Evolutionary conservation across 2,888 invertebrate species (phyloP).

Genomic region (Bruchidius siliquastri): DNA sequence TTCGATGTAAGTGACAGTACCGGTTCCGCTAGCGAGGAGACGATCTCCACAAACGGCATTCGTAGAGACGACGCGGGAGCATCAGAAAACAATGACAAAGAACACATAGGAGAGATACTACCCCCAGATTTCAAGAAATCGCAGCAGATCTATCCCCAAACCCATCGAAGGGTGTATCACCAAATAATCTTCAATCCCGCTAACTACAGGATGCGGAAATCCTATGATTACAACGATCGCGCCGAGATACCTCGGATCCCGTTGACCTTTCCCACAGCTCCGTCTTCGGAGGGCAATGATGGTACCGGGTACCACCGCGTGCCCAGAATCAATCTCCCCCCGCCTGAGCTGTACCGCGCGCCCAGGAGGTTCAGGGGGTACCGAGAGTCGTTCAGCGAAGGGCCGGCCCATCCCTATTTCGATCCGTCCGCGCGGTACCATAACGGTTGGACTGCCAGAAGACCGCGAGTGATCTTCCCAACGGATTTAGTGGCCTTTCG

Average conservation of each 20-base stretch:
- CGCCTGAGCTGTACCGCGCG: slow-evolving; percentile 24
- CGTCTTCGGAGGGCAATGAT: slow-evolving; percentile 8
- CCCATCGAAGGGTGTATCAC: slow-evolving; percentile 5
- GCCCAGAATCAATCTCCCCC: slow-evolving; percentile 21
- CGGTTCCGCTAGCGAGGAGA: background rate
- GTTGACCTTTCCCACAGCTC: slow-evolving; percentile 13
- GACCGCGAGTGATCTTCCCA: slow-evolving; percentile 47
- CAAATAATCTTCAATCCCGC: slow-evolving; percentile 11
- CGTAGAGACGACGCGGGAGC: slow-evolving; percentile 31
- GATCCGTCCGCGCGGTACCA: slow-evolving; percentile 35
- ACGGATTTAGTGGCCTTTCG: slow-evolving; percentile 45
- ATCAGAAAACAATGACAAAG: slow-evolving; percentile 31
- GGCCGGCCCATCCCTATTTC: slow-evolving; percentile 29
- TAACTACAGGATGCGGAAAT: slow-evolving; percentile 23
- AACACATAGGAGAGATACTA: slow-evolving; percentile 46
- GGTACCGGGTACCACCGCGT: slow-evolving; percentile 14
- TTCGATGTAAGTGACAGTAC: slow-evolving; percentile 2
- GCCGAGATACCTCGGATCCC: slow-evolving; percentile 20
- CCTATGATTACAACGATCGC: slow-evolving; percentile 25
- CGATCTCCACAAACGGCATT: background rate
- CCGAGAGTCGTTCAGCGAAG: slow-evolving; percentile 21
- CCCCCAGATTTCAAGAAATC: slow-evolving; percentile 33
- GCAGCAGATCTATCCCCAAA: slow-evolving; percentile 2
- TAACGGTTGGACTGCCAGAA: slow-evolving; percentile 38
- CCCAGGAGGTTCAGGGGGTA: slow-evolving; percentile 29